Evolutionary conservation across 2,797 vertebrate genomes (phyloP).

Genomic region (Loriculus beryllinus): DNA sequence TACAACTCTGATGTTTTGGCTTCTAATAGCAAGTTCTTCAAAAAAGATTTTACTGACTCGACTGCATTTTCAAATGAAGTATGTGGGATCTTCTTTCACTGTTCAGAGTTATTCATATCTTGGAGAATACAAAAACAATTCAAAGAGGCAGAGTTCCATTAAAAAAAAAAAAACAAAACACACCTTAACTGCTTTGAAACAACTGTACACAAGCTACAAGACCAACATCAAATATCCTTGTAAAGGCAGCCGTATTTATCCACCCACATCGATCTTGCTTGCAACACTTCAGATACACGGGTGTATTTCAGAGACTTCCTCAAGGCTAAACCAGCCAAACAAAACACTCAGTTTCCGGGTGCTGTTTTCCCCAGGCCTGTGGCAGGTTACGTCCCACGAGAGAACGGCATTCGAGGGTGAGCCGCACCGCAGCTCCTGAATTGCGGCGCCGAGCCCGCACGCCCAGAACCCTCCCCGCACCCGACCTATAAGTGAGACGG

Average conservation of each 20-base stretch:
- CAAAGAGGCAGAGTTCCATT: background rate
- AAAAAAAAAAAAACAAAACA: background rate
- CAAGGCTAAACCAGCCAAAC: background rate
- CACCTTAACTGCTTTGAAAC: background rate
- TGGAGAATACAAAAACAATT: background rate
- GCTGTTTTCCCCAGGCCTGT: background rate
- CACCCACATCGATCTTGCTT: fast-evolving
- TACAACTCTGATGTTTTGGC: background rate
- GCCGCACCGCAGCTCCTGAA: background rate
- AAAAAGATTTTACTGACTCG: background rate
- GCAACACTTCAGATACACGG: fast-evolving
- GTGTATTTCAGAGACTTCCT: background rate
- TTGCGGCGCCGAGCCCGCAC: background rate
- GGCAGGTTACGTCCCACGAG: fast-evolving
- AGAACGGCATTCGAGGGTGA: fast-evolving
- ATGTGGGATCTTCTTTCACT: background rate
- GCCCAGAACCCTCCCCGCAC: background rate
- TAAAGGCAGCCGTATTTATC: background rate
- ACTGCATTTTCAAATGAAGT: background rate
- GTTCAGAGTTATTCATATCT: background rate
- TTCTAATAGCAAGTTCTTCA: background rate
- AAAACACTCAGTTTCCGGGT: background rate
- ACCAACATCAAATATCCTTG: background rate
- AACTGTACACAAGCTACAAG: background rate
- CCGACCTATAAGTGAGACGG: fast-evolving